These are phyloP conservation scores for Apocrypta bakeri DNA, from an alignment of 1,140 invertebrate species.

Conservation along the genomic window DNA sequence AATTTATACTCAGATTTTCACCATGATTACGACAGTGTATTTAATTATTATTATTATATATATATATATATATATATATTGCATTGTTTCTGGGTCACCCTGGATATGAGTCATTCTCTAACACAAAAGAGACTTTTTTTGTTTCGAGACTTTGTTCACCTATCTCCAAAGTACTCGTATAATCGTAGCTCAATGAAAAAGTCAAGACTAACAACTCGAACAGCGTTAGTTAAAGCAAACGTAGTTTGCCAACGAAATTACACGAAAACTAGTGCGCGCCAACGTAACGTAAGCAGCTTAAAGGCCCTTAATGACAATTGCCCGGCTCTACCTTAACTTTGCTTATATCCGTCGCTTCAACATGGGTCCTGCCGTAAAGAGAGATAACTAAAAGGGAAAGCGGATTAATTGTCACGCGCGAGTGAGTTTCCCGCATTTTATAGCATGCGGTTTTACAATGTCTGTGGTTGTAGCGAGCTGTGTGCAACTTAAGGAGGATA, in stretches of 20 bases:
- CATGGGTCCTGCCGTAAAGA: no score
- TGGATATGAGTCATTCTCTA: no score
- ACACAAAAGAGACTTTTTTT: background rate
- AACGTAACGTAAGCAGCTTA: conserved; percentile 11
- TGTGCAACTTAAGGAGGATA: conserved; percentile 63
- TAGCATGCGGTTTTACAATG: conserved; percentile 28
- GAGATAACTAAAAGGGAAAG: background rate
- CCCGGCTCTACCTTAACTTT: background rate
- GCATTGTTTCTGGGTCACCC: no score
- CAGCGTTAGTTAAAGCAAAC: background rate
- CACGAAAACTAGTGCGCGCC: background rate
- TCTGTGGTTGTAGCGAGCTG: conserved; percentile 34
- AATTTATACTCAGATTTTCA: no score
- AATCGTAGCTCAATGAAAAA: conserved; percentile 33
- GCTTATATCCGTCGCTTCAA: no score
- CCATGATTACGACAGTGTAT: no score
- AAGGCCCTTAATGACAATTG: conserved; percentile 43
- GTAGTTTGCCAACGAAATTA: background rate
- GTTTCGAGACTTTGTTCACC: background rate
- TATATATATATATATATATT: background rate
- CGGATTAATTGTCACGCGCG: conserved; percentile 49
- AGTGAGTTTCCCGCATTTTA: conserved; percentile 48
- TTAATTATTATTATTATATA: no score
- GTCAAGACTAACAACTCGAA: background rate
- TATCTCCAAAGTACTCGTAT: no score